Evolutionary conservation across 2,888 invertebrate genomes (phyloP).

Genomic region (Syrphus vitripennis): DNA sequence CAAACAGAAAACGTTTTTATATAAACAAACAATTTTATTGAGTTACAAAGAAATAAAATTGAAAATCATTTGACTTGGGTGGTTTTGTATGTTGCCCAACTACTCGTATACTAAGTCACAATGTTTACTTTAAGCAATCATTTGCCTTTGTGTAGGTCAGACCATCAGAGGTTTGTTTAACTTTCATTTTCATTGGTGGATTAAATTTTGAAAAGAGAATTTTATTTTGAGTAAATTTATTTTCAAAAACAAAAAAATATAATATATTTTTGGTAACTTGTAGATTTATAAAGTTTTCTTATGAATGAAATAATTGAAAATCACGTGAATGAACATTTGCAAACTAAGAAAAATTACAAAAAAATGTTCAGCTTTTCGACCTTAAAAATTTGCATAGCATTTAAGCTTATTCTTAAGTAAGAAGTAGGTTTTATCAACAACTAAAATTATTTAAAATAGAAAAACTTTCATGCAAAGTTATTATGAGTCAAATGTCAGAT

Average conservation of each 20-base stretch:
- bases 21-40: slow-evolving; percentile 62
- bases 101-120: no score
- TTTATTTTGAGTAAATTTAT: neutral
- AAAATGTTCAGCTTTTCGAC: no score
- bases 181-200: neutral
- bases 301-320: neutral
- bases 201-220: neutral
- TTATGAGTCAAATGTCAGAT: no score
- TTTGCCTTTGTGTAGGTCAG: slow-evolving; percentile 32
- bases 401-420: no score
- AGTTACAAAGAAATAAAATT: slow-evolving; percentile 23
- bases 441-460: no score
- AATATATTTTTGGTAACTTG: neutral
- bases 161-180: neutral
- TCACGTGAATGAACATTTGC: neutral
- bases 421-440: no score
- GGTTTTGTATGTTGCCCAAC: slow-evolving; percentile 48
- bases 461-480: no score
- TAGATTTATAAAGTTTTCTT: neutral
- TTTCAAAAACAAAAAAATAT: neutral
- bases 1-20: neutral
- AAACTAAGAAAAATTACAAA: neutral
- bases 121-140: slow-evolving; percentile 40
- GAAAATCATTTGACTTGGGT: slow-evolving; percentile 51
- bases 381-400: no score